phyloP scores from a whole-genome alignment of 2,113 vertebrate species.

The Atlantisia rogersi region DNA sequence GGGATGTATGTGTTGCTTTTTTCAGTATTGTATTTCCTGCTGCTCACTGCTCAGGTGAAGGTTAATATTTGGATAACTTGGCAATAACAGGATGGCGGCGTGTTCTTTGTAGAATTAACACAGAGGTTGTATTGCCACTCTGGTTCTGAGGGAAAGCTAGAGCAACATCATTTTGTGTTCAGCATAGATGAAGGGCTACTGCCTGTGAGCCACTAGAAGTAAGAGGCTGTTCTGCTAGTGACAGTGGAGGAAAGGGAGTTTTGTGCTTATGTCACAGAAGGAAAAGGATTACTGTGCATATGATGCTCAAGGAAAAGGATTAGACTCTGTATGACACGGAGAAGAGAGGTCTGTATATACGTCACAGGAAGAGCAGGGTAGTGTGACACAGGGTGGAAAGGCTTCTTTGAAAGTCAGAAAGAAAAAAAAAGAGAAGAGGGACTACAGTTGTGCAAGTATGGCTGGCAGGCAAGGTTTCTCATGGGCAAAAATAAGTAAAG shows the following conservation, averaged over 20 bases:
- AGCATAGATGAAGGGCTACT: not conserved
- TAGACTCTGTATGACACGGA: rapidly evolving
- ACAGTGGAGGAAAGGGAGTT: not conserved
- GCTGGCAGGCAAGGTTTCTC: not conserved
- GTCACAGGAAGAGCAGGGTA: not conserved
- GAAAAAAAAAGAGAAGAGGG: not conserved
- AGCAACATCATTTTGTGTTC: not conserved
- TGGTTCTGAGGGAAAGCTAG: not conserved
- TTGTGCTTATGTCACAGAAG: not conserved
- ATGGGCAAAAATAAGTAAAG: not conserved
- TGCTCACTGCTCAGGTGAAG: not conserved
- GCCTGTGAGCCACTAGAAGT: not conserved
- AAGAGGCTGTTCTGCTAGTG: not conserved
- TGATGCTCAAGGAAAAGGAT: not conserved
- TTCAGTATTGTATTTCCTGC: not conserved
- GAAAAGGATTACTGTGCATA: constrained; percentile 23
- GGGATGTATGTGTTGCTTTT: not conserved
- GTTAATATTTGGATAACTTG: not conserved
- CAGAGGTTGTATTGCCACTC: not conserved
- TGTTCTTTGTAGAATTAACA: not conserved
- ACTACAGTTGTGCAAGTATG: not conserved
- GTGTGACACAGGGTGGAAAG: not conserved
- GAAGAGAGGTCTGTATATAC: not conserved
- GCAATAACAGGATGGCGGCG: not conserved
- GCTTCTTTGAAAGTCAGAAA: not conserved